phyloP scores from a whole-genome alignment of 2,113 vertebrate genomes.

The Himantopus leucocephalus region DNA sequence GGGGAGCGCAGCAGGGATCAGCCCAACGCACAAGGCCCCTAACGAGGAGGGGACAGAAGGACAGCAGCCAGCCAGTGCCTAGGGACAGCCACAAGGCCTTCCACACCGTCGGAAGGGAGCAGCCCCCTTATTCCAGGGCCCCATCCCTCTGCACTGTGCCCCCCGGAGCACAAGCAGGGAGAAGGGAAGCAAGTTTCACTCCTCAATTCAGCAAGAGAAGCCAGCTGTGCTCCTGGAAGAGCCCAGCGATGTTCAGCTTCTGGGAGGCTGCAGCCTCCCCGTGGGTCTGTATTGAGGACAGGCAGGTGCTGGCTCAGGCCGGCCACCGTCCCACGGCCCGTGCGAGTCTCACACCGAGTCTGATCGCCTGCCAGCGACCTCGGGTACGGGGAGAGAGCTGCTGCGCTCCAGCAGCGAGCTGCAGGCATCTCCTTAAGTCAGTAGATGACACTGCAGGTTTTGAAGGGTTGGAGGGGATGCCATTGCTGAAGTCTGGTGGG shows the following conservation, averaged over 20 bases:
- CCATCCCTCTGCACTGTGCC: too few species aligned
- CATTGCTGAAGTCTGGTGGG: background rate
- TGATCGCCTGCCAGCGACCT: accelerated
- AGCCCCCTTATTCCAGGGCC: background rate
- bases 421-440: background rate
- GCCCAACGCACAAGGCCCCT: accelerated
- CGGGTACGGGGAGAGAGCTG: background rate
- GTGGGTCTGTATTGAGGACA: accelerated
- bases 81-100: background rate
- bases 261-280: background rate
- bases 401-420: background rate
- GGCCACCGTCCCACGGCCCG: accelerated
- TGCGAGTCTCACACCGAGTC: background rate
- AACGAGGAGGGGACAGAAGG: background rate
- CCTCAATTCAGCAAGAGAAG: background rate
- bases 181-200: background rate
- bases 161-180: background rate
- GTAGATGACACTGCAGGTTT: background rate
- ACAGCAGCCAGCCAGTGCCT: too few species aligned
- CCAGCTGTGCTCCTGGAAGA: background rate
- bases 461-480: background rate
- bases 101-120: background rate
- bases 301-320: background rate
- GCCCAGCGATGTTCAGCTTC: accelerated
- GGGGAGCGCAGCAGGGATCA: accelerated